These are phyloP conservation scores for Ditylenchus dipsaci DNA, from an alignment of 1,140 invertebrate genomes.

Conservation along the genomic window DNA sequence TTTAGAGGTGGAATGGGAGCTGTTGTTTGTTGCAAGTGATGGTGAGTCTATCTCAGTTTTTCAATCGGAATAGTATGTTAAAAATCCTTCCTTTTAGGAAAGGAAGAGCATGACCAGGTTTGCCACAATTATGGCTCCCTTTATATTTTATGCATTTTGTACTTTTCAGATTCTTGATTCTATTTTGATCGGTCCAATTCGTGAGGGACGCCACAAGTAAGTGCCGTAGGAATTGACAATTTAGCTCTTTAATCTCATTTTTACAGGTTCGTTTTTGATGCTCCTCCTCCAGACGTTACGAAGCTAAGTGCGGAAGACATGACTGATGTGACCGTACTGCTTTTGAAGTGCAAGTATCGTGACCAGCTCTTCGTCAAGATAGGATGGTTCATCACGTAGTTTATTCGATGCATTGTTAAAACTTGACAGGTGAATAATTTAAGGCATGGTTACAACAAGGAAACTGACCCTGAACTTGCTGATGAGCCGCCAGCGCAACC, in stretches of 20 bases:
- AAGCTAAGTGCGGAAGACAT: constrained; percentile 91
- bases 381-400: constrained; percentile 92
- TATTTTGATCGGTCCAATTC: constrained; percentile 92
- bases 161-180: constrained; percentile 68
- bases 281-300: constrained; percentile 84
- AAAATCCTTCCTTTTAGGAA: constrained; percentile 64
- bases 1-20: constrained; percentile 37
- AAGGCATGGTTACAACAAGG: constrained; percentile 58
- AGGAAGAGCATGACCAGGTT: constrained; percentile 72
- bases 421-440: no score
- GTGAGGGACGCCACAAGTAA: constrained; percentile 94
- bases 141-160: no score
- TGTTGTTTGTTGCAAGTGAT: constrained; percentile 33
- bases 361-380: constrained; percentile 51
- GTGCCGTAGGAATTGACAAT: constrained; percentile 65
- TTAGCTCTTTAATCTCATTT: background rate
- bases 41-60: no score
- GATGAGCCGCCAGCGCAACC: constrained; percentile 89
- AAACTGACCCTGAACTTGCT: constrained; percentile 81
- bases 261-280: constrained; percentile 64
- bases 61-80: no score
- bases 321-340: constrained; percentile 90
- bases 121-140: no score
- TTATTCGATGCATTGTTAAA: no score
- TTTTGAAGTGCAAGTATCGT: constrained; percentile 88